Percentiles rank a stretch among this genome's conserved stretches.
Conservation (phyloP, 1,140 invertebrate species). For the Scaptomyza hsui region DNA sequence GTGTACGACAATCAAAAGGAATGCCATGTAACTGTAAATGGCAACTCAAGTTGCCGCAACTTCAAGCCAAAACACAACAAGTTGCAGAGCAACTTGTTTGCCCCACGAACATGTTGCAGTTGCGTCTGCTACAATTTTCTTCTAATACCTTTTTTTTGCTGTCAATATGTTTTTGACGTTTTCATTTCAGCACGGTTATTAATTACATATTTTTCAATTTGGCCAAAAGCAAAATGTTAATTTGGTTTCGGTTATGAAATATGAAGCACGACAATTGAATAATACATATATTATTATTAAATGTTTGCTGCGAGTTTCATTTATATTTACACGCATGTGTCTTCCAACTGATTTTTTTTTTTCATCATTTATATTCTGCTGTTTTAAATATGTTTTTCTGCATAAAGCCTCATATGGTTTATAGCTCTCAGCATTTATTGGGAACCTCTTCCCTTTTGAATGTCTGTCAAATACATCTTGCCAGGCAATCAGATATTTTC, state of each 20-base stretch:
- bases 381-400: background rate
- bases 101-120: conserved; percentile 54
- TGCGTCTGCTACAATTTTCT: background rate
- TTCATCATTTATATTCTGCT: background rate
- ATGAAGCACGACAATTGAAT: background rate
- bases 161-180: conserved; percentile 1
- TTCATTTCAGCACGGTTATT: background rate
- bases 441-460: background rate
- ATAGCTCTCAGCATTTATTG: background rate
- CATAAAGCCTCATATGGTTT: background rate
- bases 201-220: background rate
- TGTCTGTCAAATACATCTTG: background rate
- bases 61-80: conserved; percentile 71
- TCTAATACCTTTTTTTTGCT: too few species aligned
- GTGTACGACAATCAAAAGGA: conserved; percentile 22
- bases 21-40: conserved; percentile 2
- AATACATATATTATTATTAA: background rate
- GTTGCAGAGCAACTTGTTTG: conserved; percentile 54
- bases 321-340: too few species aligned
- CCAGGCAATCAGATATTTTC: background rate
- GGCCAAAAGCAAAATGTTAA: background rate
- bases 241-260: background rate
- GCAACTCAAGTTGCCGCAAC: conserved; percentile 41
- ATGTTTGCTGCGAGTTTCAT: background rate
- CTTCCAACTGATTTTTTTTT: too few species aligned